Evolutionary conservation across 1,140 invertebrate species (phyloP).

Genomic region (Caerostris darwini): DNA sequence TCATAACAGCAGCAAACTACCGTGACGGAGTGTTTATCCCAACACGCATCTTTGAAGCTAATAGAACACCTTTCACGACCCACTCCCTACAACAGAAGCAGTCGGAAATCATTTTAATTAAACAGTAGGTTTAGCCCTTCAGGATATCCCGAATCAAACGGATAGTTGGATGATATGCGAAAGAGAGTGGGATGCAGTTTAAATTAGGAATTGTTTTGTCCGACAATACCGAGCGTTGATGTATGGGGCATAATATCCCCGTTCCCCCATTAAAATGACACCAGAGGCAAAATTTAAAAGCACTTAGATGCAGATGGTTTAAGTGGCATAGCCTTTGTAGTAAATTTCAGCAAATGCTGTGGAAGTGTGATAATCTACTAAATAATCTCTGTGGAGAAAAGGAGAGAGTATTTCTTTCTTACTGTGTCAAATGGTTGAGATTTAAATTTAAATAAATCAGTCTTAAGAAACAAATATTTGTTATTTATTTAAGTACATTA

Average conservation of each 20-base stretch:
- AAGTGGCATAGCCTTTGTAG: background rate
- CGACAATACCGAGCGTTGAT: background rate
- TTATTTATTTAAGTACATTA: no score
- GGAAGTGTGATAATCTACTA: background rate
- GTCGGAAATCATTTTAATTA: background rate
- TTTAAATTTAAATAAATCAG: background rate
- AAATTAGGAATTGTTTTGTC: background rate
- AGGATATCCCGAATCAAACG: background rate
- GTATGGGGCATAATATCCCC: background rate
- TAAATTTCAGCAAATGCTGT: background rate
- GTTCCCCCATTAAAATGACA: background rate
- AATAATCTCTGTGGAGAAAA: background rate
- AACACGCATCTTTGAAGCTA: background rate
- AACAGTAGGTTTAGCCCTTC: background rate
- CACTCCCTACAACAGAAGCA: background rate
- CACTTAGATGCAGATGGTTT: background rate
- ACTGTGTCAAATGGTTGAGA: background rate
- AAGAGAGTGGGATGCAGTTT: background rate
- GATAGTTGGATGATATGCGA: background rate
- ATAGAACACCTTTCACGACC: background rate
- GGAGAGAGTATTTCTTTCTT: background rate
- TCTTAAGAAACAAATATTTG: no score
- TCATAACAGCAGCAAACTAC: background rate
- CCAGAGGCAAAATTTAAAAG: background rate
- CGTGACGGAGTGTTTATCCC: background rate